phyloP scores from a whole-genome alignment of 1,140 invertebrate genomes.

The Frieseomelitta varia region DNA sequence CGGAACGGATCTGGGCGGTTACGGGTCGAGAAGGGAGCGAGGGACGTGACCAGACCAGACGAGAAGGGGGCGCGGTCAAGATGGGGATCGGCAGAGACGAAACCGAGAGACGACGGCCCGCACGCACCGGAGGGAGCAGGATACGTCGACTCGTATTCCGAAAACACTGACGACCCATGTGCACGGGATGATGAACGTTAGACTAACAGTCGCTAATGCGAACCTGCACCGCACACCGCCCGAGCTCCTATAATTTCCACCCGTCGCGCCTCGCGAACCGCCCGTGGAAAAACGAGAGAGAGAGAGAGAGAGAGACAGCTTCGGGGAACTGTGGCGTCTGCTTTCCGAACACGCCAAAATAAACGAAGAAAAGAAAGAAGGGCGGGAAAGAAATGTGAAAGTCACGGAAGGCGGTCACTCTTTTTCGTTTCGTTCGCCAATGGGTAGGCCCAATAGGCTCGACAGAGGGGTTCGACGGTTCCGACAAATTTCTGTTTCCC shows the following conservation, averaged over 20 bases:
- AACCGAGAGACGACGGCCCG: slow-evolving; percentile 19
- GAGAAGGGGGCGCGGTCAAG: slow-evolving; percentile 58
- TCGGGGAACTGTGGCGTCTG: background rate
- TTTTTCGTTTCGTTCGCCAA: background rate
- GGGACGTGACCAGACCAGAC: slow-evolving; percentile 41
- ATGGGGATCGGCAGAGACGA: slow-evolving; percentile 53
- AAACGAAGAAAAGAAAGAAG: too few relatives aligned
- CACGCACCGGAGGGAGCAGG: slow-evolving; percentile 3
- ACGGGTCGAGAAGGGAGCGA: slow-evolving; percentile 12
- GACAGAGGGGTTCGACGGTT: background rate
- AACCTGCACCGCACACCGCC: background rate
- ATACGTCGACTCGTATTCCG: slow-evolving; percentile 27
- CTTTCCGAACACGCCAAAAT: background rate
- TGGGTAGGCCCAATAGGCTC: background rate
- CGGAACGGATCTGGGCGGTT: slow-evolving; percentile 36
- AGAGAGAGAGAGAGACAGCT: background rate
- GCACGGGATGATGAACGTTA: slow-evolving; percentile 8
- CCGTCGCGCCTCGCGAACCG: background rate
- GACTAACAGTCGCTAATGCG: slow-evolving; percentile 18
- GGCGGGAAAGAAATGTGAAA: background rate
- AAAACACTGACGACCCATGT: slow-evolving; percentile 38
- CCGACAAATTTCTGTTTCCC: background rate
- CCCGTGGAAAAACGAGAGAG: background rate
- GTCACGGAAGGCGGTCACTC: background rate
- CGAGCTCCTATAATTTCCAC: background rate